A percentile compares a stretch with the other conserved stretches of the same genome.
phyloP scores from a whole-genome alignment of 2,113 vertebrate species.

The Uria aalge region DNA sequence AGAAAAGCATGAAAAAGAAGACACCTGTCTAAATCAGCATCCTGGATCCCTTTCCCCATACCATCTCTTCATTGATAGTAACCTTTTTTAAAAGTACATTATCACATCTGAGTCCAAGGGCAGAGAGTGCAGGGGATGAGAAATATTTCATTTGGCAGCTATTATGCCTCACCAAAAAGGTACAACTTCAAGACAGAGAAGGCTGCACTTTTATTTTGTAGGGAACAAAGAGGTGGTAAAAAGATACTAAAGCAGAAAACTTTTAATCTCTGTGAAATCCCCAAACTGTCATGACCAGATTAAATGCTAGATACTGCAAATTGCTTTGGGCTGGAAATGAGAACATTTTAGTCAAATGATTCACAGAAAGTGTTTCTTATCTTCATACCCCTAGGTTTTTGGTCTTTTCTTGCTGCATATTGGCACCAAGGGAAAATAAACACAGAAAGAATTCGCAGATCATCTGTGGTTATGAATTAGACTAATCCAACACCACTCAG shows the following conservation, averaged over 20 bases:
- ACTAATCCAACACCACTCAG: background rate
- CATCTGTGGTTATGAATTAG: background rate
- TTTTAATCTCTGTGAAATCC: background rate
- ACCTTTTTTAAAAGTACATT: background rate
- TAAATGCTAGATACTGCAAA: background rate
- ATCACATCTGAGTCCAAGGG: background rate
- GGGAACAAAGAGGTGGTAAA: rapidly evolving
- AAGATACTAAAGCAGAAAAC: background rate
- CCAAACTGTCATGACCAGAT: background rate
- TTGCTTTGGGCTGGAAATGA: background rate
- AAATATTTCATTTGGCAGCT: background rate
- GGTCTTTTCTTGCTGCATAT: background rate
- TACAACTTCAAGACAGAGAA: background rate
- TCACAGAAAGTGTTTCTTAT: background rate
- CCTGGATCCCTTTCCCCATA: background rate
- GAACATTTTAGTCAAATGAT: background rate
- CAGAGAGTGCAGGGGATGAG: background rate
- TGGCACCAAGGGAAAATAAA: background rate
- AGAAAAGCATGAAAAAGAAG: background rate
- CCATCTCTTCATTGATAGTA: background rate
- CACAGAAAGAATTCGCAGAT: background rate
- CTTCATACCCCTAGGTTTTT: background rate
- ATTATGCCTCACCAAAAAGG: background rate
- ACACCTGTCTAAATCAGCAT: background rate
- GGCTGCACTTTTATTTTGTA: background rate